These are phyloP conservation scores for Apaloderma vittatum DNA, from an alignment of 2,113 vertebrate genomes.

Conservation along the genomic window DNA sequence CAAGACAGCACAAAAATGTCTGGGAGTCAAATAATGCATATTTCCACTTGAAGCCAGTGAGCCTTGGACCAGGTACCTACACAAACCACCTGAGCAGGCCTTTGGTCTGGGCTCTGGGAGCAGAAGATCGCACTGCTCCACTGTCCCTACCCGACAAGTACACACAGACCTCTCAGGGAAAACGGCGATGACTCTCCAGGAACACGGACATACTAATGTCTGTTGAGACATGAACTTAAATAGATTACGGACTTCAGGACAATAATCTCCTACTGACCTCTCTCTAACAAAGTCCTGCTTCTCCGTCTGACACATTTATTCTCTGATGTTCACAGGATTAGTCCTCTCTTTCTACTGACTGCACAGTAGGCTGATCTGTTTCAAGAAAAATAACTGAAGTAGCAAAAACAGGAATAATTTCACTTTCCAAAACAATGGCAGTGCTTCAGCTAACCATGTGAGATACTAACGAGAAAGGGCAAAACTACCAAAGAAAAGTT, in stretches of 20 bases:
- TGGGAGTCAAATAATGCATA: neutral
- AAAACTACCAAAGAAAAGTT: neutral
- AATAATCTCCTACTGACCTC: neutral
- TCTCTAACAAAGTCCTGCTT: neutral
- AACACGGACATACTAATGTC: neutral
- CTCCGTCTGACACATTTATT: neutral
- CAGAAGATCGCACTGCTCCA: neutral
- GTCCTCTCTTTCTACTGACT: neutral
- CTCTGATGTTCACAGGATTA: neutral
- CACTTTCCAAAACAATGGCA: neutral
- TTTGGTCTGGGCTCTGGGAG: neutral
- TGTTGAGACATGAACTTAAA: constrained; percentile 2
- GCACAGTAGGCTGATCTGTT: neutral
- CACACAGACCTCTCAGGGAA: neutral
- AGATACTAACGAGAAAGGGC: neutral
- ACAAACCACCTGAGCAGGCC: neutral
- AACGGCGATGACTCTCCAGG: neutral
- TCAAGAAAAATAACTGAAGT: neutral
- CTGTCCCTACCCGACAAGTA: neutral
- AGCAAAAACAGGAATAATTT: neutral
- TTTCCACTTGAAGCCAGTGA: neutral
- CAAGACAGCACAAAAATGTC: neutral
- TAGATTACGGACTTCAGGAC: constrained; percentile 19
- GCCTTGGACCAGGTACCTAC: neutral
- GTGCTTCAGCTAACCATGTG: neutral